phyloP scores from a whole-genome alignment of 64 coral and sea anemone genomes.

The Exaiptasia diaphana region DNA sequence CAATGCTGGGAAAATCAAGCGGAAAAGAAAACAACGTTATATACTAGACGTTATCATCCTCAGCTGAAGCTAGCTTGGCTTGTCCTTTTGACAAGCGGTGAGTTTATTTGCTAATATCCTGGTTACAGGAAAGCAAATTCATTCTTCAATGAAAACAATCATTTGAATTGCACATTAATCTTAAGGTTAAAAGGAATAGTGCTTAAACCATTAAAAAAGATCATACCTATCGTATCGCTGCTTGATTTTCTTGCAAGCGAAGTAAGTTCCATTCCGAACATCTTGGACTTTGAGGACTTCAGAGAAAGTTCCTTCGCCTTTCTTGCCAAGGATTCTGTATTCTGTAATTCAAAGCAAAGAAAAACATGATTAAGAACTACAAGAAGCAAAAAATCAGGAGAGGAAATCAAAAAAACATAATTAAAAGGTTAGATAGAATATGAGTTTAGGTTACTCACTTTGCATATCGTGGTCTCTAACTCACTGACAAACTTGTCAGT shows the following conservation, averaged over 20 bases:
- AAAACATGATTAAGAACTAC: background rate
- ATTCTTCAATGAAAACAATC: too few relatives aligned
- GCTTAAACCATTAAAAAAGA: background rate
- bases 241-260: constrained; percentile 98
- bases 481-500: too few relatives aligned
- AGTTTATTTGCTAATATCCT: constrained; percentile 8
- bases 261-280: constrained; percentile 86
- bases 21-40: too few relatives aligned
- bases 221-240: constrained; percentile 87
- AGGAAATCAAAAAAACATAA: too few relatives aligned
- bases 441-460: background rate
- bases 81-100: background rate
- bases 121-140: background rate
- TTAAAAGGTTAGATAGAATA: background rate
- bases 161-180: background rate
- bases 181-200: background rate
- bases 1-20: constrained; percentile 54
- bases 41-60: too few relatives aligned
- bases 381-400: too few relatives aligned
- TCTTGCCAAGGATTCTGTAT: constrained; percentile 97
- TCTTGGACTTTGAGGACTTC: constrained; percentile 97
- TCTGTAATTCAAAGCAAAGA: constrained; percentile 56
- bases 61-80: too few relatives aligned
- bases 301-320: constrained; percentile 97
- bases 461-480: background rate